A percentile compares a stretch with the other conserved stretches of the same genome.
Conservation (phyloP, 2,888 invertebrate genomes). For the Euplagia quadripunctaria region DNA sequence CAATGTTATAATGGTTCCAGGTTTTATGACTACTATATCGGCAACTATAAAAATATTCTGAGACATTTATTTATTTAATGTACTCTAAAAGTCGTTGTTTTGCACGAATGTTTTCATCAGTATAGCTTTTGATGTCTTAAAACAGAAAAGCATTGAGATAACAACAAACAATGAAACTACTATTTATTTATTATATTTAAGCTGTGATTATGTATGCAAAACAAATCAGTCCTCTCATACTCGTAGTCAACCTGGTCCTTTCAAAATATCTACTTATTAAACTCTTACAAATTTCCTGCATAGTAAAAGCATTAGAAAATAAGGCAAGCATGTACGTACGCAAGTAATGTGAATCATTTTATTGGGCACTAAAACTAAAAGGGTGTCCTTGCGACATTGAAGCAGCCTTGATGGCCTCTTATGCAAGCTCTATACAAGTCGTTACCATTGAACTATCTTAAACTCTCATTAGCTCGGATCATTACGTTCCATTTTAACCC, state of each 20-base stretch:
- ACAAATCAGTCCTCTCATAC: neutral
- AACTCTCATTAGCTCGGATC: neutral
- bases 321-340: slow-evolving; percentile 67
- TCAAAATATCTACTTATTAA: neutral
- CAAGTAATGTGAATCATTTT: slow-evolving; percentile 69
- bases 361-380: slow-evolving; percentile 82
- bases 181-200: neutral
- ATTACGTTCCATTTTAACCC: neutral
- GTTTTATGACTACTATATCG: slow-evolving; percentile 73
- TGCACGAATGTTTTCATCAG: slow-evolving; percentile 46
- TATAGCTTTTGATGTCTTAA: slow-evolving; percentile 14
- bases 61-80: slow-evolving; percentile 62
- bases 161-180: neutral
- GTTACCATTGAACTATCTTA: slow-evolving; percentile 26
- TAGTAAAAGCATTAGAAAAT: slow-evolving; percentile 62
- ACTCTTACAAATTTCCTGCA: slow-evolving; percentile 8
- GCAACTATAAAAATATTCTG: slow-evolving; percentile 76
- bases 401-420: slow-evolving; percentile 65
- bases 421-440: slow-evolving; percentile 54
- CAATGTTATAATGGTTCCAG: slow-evolving; percentile 67
- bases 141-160: slow-evolving; percentile 12
- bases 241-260: neutral
- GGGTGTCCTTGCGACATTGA: slow-evolving; percentile 79
- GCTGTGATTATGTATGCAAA: neutral
- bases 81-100: slow-evolving; percentile 60